Conservation (phyloP, 2,888 invertebrate species). For the Dicycla oo region DNA sequence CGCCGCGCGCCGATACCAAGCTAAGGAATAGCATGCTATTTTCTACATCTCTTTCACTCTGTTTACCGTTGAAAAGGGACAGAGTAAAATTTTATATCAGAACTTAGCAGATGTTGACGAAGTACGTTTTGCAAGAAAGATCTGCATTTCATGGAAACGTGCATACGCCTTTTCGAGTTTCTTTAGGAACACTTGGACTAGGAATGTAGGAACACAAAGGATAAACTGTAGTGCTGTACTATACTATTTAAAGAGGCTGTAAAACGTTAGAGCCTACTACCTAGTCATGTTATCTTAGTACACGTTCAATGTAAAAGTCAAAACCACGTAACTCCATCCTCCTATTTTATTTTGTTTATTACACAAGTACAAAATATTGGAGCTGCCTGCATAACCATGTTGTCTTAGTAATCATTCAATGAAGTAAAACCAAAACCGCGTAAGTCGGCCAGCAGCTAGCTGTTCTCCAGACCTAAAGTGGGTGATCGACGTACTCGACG, state of each 20-base stretch:
- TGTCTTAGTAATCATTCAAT: constrained; percentile 62
- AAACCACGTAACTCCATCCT: constrained; percentile 34
- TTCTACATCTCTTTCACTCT: constrained; percentile 19
- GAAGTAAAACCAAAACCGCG: constrained; percentile 67
- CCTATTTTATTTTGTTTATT: neutral
- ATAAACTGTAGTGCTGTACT: constrained; percentile 7
- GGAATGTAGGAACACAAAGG: constrained; percentile 62
- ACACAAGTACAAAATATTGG: neutral
- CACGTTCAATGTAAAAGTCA: constrained; percentile 24
- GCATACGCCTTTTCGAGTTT: constrained; percentile 69
- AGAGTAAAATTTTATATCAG: constrained; percentile 10
- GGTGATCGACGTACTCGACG: too few relatives aligned
- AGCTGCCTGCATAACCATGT: constrained; percentile 46
- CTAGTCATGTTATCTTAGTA: constrained; percentile 30
- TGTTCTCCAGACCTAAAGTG: too few relatives aligned
- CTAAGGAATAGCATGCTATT: neutral
- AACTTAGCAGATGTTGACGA: constrained; percentile 9
- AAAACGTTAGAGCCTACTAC: neutral
- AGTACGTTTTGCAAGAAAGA: constrained; percentile 39
- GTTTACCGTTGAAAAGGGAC: constrained; percentile 36
- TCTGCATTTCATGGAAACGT: constrained; percentile 57
- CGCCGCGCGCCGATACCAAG: constrained; percentile 12
- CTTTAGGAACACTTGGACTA: constrained; percentile 63
- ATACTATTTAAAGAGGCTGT: neutral
- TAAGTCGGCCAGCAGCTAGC: constrained; percentile 54